phyloP scores from a whole-genome alignment of 1,140 invertebrate genomes.

The Heliconius hermathena region DNA sequence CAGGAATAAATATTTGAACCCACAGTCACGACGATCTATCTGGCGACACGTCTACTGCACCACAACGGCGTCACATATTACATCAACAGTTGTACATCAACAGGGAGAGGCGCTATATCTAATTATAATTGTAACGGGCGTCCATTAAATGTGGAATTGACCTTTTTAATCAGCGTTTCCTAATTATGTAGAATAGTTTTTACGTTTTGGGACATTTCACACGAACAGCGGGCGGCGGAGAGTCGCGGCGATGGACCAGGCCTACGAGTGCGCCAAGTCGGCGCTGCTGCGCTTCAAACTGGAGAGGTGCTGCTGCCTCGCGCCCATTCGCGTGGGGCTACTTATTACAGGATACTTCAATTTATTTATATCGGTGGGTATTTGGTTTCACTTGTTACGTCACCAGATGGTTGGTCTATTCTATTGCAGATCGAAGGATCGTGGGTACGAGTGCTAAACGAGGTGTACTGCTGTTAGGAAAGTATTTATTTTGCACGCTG shows the following conservation, averaged over 20 bases:
- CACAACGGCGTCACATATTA: background rate
- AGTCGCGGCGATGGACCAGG: constrained; percentile 47
- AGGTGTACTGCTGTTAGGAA: background rate
- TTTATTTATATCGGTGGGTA: constrained; percentile 58
- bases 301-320: constrained; percentile 56
- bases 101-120: background rate
- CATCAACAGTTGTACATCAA: background rate
- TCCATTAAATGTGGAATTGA: constrained; percentile 48
- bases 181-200: constrained; percentile 58
- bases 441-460: too few species aligned
- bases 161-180: constrained; percentile 61
- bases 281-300: constrained; percentile 56
- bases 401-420: too few species aligned
- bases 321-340: constrained; percentile 54
- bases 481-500: too few species aligned
- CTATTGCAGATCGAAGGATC: too few species aligned
- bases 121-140: constrained; percentile 43
- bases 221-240: constrained; percentile 13
- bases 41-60: background rate
- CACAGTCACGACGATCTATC: background rate
- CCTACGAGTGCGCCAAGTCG: constrained; percentile 50
- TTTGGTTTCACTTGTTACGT: background rate
- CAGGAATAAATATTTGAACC: background rate
- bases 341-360: constrained; percentile 59
- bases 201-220: constrained; percentile 47